Base-by-base conservation (phyloP, 2,113 vertebrate species). In the Lophotis ruficrista region DNA sequence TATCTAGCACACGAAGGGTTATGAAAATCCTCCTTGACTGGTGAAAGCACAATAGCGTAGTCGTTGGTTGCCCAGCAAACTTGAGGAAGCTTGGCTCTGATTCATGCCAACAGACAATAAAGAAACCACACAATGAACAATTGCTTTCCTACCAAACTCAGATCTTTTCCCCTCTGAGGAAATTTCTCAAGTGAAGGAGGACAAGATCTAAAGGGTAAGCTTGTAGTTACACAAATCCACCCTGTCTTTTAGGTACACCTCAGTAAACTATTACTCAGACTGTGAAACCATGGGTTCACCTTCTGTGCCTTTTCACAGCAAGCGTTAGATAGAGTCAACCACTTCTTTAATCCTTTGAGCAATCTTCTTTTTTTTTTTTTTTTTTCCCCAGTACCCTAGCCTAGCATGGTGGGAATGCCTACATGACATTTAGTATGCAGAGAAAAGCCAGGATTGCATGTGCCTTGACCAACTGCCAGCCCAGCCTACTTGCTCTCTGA, bases 191-290 rank as follows among this genome's bases (percentile, higher is more conserved):
- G 43, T 92, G 66, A 95, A 94, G 87, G 71, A 95, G 80, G 43
- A 43, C 47, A 61, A 66, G 79, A 90, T 84, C 85, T 90, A 71
- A 94, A 76, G 71, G 38, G 73, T 91, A 92, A 97, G 85, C 90
- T 96, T 97, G 92, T 95, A 97, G 95, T 88, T 96, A 97, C 77
- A 90, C 80, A 90, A 78, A 97, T 89, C 89, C 61, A 89, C 89
- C 77, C 94, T 93, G 13, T 50, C 72, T 95, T 96, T 94, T 91
- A 78, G 24, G n/a, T 51, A 64, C 33, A 80, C 66, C 48, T 84
- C 87, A 83, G 90, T 93, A 92, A 97, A 94, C 83, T 56, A 73
- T 80, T 91, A 84, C 68, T 95, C 91, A 94, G 37, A 45, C 50
- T 57, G 37, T 50, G 82, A 91, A 95, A 47, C 71, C 38, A 5